These are phyloP conservation scores for Nysson spinosus DNA, from an alignment of 2,888 invertebrate species.

Conservation along the genomic window DNA sequence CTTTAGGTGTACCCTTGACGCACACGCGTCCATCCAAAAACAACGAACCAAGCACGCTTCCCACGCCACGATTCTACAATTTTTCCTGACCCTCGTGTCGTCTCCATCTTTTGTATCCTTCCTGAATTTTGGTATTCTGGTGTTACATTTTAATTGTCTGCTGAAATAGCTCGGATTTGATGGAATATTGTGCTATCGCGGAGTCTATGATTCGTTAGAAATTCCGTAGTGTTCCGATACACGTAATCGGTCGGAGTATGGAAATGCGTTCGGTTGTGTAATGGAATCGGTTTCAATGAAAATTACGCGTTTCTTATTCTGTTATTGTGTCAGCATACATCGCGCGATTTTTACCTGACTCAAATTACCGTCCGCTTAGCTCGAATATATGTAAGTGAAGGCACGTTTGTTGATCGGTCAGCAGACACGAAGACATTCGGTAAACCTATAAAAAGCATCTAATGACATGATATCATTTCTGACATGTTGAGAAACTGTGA, in stretches of 20 bases:
- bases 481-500: not conserved
- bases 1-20: slow-evolving; percentile 22
- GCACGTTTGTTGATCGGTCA: slow-evolving; percentile 31
- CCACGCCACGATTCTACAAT: slow-evolving; percentile 30
- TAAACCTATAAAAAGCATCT: not conserved
- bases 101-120: slow-evolving; percentile 9
- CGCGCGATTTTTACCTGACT: slow-evolving; percentile 26
- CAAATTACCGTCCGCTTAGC: slow-evolving; percentile 39
- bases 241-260: too few species aligned
- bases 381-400: slow-evolving; percentile 24
- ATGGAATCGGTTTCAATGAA: slow-evolving; percentile 15
- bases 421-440: slow-evolving; percentile 18
- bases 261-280: slow-evolving; percentile 27
- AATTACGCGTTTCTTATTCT: slow-evolving; percentile 7
- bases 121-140: too few species aligned
- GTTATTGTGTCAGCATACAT: slow-evolving; percentile 28
- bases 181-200: too few species aligned
- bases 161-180: too few species aligned
- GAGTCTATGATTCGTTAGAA: too few species aligned
- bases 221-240: too few species aligned
- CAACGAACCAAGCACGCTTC: slow-evolving; percentile 25
- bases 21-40: slow-evolving; percentile 18
- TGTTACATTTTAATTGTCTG: too few species aligned
- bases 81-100: slow-evolving; percentile 19
- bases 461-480: not conserved